A percentile compares a stretch with the other conserved stretches of the same genome.
phyloP scores from a whole-genome alignment of 1,140 invertebrate species.

The Gerris buenoi region DNA sequence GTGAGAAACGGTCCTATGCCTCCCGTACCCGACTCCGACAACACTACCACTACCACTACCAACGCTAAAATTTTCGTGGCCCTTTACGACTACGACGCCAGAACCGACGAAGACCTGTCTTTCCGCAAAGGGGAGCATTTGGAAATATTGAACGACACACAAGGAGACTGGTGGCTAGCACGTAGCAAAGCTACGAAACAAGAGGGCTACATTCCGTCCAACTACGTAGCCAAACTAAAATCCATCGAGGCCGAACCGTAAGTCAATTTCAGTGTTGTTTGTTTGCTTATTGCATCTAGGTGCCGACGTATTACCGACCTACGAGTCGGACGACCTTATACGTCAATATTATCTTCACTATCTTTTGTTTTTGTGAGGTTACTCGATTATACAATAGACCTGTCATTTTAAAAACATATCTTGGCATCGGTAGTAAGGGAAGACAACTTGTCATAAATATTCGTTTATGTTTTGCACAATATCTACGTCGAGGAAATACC shows the following conservation, averaged over 20 bases:
- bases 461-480: no score
- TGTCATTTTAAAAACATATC: no score
- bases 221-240: constrained; percentile 97
- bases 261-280: no score
- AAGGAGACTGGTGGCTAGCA: constrained; percentile 99
- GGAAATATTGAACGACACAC: constrained; percentile 95
- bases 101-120: constrained; percentile 95
- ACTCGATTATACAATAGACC: no score
- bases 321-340: no score
- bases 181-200: constrained; percentile 83
- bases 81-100: constrained; percentile 95
- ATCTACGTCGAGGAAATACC: no score
- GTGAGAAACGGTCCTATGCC: constrained; percentile 24
- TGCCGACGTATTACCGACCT: no score
- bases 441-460: no score
- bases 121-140: constrained; percentile 96
- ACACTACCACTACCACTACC: constrained; percentile 13
- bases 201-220: constrained; percentile 97
- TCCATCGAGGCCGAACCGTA: constrained; percentile 99
- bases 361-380: no score
- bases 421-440: no score
- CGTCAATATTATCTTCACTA: no score
- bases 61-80: constrained; percentile 81
- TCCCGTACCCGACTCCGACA: constrained; percentile 23
- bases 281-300: no score